Evolutionary conservation across 37 sponge, comb jelly and placozoan species (phyloP).

Genomic region (Haliclona indistincta): DNA sequence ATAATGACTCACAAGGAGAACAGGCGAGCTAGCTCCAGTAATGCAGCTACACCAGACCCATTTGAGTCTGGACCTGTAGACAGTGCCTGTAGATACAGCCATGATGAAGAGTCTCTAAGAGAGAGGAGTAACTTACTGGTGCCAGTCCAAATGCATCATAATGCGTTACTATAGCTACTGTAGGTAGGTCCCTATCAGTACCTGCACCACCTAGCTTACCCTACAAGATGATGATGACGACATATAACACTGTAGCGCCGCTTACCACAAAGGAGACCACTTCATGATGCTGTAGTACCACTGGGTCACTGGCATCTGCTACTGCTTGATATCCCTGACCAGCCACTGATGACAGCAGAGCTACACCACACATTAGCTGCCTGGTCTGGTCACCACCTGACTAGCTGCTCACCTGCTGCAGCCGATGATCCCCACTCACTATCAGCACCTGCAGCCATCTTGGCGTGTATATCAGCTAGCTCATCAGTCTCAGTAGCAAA

Average conservation of each 20-base stretch:
- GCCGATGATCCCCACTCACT: constrained; percentile 51
- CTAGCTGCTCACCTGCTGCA: constrained; percentile 29
- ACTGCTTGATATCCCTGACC: constrained; percentile 75
- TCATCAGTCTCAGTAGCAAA: constrained; percentile 57
- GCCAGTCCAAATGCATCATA: constrained; percentile 89
- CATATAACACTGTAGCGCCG: not conserved
- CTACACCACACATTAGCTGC: too few species aligned
- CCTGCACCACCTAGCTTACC: constrained; percentile 81
- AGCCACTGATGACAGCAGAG: constrained; percentile 31
- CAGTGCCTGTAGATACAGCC: constrained; percentile 36
- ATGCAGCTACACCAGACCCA: constrained; percentile 87
- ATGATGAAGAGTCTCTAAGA: not conserved
- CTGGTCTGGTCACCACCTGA: too few species aligned
- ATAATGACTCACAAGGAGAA: constrained; percentile 69
- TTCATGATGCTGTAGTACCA: constrained; percentile 30
- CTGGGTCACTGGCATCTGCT: constrained; percentile 51
- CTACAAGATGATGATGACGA: constrained; percentile 36
- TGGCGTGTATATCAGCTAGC: constrained; percentile 31
- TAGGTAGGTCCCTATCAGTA: constrained; percentile 65
- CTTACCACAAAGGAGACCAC: constrained; percentile 40
- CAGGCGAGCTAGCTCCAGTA: constrained; percentile 84
- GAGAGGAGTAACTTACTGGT: constrained; percentile 60
- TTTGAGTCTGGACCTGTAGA: constrained; percentile 76
- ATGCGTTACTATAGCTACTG: constrained; percentile 82
- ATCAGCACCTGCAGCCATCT: constrained; percentile 25